Evolutionary conservation across 2,888 invertebrate genomes (phyloP).

Genomic region (Chloroclystis v-ata): DNA sequence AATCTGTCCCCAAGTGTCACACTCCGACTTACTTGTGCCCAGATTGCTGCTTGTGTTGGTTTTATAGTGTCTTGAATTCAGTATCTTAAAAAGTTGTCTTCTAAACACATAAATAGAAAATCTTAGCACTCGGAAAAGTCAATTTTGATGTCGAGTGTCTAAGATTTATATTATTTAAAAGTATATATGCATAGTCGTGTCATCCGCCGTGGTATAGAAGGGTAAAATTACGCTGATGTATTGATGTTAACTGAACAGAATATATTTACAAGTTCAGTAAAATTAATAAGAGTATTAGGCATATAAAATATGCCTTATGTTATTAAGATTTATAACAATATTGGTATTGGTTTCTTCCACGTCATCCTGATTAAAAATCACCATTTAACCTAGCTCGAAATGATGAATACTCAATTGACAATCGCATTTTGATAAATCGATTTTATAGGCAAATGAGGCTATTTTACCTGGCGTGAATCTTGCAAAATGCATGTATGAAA

Average conservation of each 20-base stretch:
- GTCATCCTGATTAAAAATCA: slow-evolving; percentile 30
- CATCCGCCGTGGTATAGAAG: neutral
- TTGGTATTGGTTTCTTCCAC: slow-evolving; percentile 34
- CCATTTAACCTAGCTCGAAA: slow-evolving; percentile 29
- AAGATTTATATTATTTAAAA: neutral
- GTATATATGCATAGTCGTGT: neutral
- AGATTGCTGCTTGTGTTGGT: too few relatives aligned
- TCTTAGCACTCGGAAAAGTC: slow-evolving; percentile 4
- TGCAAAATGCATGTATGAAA: slow-evolving; percentile 3
- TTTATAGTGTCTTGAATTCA: too few relatives aligned
- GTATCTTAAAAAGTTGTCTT: too few relatives aligned
- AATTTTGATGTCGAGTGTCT: slow-evolving; percentile 3
- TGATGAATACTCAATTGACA: slow-evolving; percentile 36
- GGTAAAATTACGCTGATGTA: slow-evolving; percentile 4
- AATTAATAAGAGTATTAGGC: slow-evolving; percentile 6
- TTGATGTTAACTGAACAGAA: slow-evolving; percentile 1
- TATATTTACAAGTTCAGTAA: slow-evolving; percentile 7
- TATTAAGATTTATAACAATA: slow-evolving; percentile 26
- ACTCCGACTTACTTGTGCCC: too few relatives aligned
- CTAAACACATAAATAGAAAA: neutral
- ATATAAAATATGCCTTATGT: slow-evolving; percentile 26
- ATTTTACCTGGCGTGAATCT: neutral
- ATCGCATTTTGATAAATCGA: slow-evolving; percentile 33
- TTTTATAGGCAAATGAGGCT: slow-evolving; percentile 27
- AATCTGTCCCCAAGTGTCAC: too few relatives aligned